Evolutionary conservation across 2,113 vertebrate species (phyloP).

Genomic region (Tyto alba): DNA sequence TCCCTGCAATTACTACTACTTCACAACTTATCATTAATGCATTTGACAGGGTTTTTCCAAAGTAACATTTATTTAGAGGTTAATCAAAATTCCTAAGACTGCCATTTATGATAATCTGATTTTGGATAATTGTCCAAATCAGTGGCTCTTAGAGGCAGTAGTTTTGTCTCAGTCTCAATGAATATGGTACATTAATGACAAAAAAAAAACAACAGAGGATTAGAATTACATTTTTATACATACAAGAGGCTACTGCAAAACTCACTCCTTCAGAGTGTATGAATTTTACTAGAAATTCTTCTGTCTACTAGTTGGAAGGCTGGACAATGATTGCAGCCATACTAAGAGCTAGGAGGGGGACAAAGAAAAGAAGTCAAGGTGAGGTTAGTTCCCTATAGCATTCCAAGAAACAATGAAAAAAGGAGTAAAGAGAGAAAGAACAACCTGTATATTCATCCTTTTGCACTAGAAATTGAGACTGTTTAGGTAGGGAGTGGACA

Average conservation of each 20-base stretch:
- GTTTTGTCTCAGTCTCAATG: conserved; percentile 50
- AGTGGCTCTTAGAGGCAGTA: conserved; percentile 56
- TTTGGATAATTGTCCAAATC: conserved; percentile 72
- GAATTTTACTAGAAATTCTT: background rate
- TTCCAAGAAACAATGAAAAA: background rate
- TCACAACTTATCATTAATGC: conserved; percentile 68
- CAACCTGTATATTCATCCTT: background rate
- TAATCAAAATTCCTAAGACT: conserved; percentile 70
- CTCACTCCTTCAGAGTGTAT: background rate
- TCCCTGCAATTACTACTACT: conserved; percentile 67
- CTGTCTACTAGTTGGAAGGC: background rate
- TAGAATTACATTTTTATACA: conserved; percentile 41
- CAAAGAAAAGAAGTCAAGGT: background rate
- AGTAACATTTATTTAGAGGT: conserved; percentile 71
- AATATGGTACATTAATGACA: conserved; percentile 26
- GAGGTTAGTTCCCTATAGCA: background rate
- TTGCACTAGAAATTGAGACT: background rate
- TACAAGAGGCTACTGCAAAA: conserved; percentile 29
- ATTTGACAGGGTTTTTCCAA: conserved; percentile 59
- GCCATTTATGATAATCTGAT: conserved; percentile 70
- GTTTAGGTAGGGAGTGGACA: background rate
- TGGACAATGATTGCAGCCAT: background rate
- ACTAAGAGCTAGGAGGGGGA: background rate
- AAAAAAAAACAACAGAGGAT: conserved; percentile 41
- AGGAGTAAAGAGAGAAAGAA: background rate